phyloP scores from a whole-genome alignment of 2,888 invertebrate species.

The Cremastinae sp. region DNA sequence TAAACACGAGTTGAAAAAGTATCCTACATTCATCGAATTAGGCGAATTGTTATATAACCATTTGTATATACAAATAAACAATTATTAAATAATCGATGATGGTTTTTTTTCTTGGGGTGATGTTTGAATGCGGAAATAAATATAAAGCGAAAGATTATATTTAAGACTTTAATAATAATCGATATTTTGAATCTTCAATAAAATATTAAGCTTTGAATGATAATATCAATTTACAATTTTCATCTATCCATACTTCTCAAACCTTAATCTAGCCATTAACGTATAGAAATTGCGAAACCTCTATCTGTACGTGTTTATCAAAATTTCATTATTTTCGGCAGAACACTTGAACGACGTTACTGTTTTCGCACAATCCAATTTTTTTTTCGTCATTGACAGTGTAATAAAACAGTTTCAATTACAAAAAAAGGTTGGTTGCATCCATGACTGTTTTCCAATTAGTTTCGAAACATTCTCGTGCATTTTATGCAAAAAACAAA shows the following conservation, averaged over 20 bases:
- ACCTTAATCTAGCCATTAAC: conserved; percentile 49
- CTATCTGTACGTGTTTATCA: conserved; percentile 30
- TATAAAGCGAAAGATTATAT: conserved; percentile 41
- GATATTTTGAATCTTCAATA: conserved; percentile 62
- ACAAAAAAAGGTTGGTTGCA: background rate
- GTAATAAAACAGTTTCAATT: background rate
- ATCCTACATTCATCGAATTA: conserved; percentile 71
- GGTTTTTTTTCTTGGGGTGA: conserved; percentile 22
- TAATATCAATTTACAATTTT: conserved; percentile 65
- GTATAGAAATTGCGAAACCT: conserved; percentile 49
- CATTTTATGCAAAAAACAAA: conserved; percentile 50
- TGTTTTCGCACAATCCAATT: background rate
- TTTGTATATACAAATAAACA: conserved; percentile 66
- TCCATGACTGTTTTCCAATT: conserved; percentile 14
- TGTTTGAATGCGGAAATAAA: conserved; percentile 45
- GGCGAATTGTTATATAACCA: conserved; percentile 81
- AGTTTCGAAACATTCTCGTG: conserved; percentile 26
- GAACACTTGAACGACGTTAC: background rate
- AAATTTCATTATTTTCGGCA: conserved; percentile 26
- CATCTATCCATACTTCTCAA: conserved; percentile 50
- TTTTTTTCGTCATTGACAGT: conserved; percentile 6
- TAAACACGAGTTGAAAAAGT: conserved; percentile 31
- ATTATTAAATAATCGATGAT: conserved; percentile 62
- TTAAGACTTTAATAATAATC: conserved; percentile 62
- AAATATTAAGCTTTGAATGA: conserved; percentile 64